Percentiles rank a stretch among this genome's conserved stretches.
Conservation (phyloP, 2,113 vertebrate species). For the Todiramphus saurophagus region DNA sequence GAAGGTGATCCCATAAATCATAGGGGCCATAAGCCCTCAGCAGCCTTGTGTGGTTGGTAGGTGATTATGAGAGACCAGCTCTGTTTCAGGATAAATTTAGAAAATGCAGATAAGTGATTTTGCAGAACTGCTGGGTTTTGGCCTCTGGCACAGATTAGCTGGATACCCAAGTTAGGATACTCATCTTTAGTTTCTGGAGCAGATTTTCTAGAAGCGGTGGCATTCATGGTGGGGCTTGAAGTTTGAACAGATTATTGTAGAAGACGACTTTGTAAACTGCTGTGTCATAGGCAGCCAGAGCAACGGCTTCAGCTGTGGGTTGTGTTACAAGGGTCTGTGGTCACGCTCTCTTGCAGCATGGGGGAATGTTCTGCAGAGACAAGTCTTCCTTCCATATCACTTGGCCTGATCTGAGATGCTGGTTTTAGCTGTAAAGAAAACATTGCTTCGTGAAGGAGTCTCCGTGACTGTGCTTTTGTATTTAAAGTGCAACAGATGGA, state of each 20-base stretch:
- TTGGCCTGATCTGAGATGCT: neutral
- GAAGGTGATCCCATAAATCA: neutral
- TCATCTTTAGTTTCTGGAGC: neutral
- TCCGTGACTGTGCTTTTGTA: neutral
- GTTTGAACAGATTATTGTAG: neutral
- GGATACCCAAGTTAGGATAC: neutral
- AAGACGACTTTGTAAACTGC: neutral
- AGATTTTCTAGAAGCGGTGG: neutral
- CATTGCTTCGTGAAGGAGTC: neutral
- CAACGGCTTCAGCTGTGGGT: neutral
- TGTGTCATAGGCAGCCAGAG: neutral
- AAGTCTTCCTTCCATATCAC: neutral
- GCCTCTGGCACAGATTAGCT: neutral
- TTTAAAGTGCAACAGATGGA: neutral
- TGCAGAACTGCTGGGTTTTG: neutral
- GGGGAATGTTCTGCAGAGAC: neutral
- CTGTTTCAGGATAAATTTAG: neutral
- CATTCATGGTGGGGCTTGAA: neutral
- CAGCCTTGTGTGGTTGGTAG: neutral
- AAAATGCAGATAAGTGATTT: neutral
- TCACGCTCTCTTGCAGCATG: fast-evolving
- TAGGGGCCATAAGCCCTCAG: neutral
- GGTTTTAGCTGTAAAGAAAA: neutral
- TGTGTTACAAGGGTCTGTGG: neutral
- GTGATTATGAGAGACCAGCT: neutral